Base-by-base conservation (phyloP, 2,797 vertebrate species). In the Orestias chungarensis region DNA sequence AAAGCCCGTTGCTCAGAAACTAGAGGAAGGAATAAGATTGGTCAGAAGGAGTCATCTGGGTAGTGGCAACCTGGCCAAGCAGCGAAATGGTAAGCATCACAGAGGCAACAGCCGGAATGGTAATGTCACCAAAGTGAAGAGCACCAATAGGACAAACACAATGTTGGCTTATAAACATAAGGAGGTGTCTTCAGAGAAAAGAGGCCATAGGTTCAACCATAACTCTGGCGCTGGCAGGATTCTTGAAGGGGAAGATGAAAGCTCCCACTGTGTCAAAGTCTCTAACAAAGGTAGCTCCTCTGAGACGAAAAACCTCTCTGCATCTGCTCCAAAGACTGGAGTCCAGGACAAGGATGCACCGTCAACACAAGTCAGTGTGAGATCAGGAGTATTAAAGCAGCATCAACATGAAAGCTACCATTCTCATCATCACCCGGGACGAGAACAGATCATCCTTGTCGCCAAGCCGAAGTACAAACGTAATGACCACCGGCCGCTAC, bases 401-500 rank as follows among this genome's bases (percentile, higher is more conserved):
- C 71, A 72, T 74, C 69, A 74, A 42, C 91, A 91, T 76, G 81
- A 83, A 46, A 68, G 55, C 67, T 87, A 88, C 67, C 50, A 76
- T 20, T 68, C 62, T 9, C 71, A 52, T 52, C 87, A 85, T 73
- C 92, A 92, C 44, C 95, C 95, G 0, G 93, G 94, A 18, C 94
- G 94, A 0, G 88, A 95, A 64, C 92, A 94, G 27, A 95, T 96
- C 1, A 91, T 91, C 0, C 93, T 97, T n/a, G 90, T 97, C 47
- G 94, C 96, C 82, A 98, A 97, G 75, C 96, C 95, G 0, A 97
- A 95, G 75, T 93, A 96, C 87, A 98, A 97, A 86, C 93, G 96
- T 2, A 93, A 87, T 0, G 95, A 96, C 74, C 95, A 96, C 86
- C 92, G 94, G 17, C 93, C 95, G 15, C 94, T 95, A 86, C 93